Evolutionary conservation across 2,113 vertebrate genomes (phyloP), one percentile per base, ranked within the genome.

Genomic region (Cygnus buccinator): DNA sequence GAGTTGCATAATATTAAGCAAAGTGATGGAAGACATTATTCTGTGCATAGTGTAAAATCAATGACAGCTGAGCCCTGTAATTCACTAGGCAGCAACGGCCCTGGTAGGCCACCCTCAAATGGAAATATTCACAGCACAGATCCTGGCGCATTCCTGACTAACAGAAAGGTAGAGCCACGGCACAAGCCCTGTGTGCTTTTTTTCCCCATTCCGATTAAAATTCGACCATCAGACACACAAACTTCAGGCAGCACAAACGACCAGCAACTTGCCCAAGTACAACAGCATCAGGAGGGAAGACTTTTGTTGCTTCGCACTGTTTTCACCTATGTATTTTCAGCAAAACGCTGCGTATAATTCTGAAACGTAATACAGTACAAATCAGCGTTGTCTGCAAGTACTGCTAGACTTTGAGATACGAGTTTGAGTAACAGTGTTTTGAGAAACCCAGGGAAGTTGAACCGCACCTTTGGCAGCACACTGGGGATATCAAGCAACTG

Each of bases 101-200:
- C 16, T 39, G 9, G 57, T 4, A 66, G 61, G 50, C 39, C 35
- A 44, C 9, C 7, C 15, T 7, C 39, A 70, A 66, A 62, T 4
- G 8, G n/a, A 70, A 78, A 82, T 54, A 79, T 54, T 25, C 28
- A 15, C 37, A 54, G 3, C 5, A 4, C 13, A 22, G n/a, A 29
- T 22, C 6, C 28, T 54, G 33, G 33, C 6, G 11, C 11, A 6
- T 14, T 72, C 52, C 72, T 37, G 46, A 65, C 14, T 3, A 54
- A 52, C 8, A n/a, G 26, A 48, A 28, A 46, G 23, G 37, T 23
- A 75, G 33, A 46, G 14, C 39, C 18, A 9, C 3, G 25, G 25
- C 63, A 71, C 18, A 65, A 37, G 2, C 2, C 6, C 20, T 4
- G 4, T 44, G 16, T 21, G 20, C 0, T 5, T 13, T 44, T 10